Evolutionary conservation across 2,113 vertebrate genomes (phyloP).

Genomic region (Oryzias woworae): DNA sequence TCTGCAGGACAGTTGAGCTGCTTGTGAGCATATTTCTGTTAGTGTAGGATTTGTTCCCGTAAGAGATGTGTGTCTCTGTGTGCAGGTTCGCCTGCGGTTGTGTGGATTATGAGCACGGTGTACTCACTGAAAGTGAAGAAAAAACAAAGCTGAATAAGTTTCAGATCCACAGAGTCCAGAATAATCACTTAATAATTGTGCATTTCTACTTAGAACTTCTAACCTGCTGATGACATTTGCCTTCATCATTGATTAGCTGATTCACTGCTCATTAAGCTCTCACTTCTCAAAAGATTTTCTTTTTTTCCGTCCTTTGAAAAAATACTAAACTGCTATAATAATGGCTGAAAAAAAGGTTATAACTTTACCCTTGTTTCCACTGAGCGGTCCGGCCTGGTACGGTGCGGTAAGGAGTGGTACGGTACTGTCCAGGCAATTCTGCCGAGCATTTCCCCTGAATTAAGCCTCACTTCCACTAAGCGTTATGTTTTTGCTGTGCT

Average conservation of each 20-base stretch:
- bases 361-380: no score
- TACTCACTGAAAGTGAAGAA: conserved; percentile 3
- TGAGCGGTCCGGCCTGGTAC: no score
- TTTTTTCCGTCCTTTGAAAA: no score
- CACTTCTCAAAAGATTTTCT: neutral
- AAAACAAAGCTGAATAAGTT: conserved; percentile 19
- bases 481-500: no score
- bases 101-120: neutral
- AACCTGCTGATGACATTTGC: neutral
- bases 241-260: conserved; percentile 7
- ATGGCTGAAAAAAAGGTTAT: no score
- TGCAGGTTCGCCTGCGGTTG: neutral
- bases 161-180: neutral
- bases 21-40: conserved; percentile 5
- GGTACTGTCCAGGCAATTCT: no score
- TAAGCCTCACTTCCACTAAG: no score
- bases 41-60: conserved; percentile 15
- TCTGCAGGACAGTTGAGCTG: conserved; percentile 15
- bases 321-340: no score
- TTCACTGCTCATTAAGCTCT: conserved; percentile 16
- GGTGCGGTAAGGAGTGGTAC: no score
- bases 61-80: neutral
- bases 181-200: neutral
- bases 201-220: neutral
- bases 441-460: no score